Evolutionary conservation across 2,113 vertebrate genomes (phyloP).

Genomic region (Passerina amoena): DNA sequence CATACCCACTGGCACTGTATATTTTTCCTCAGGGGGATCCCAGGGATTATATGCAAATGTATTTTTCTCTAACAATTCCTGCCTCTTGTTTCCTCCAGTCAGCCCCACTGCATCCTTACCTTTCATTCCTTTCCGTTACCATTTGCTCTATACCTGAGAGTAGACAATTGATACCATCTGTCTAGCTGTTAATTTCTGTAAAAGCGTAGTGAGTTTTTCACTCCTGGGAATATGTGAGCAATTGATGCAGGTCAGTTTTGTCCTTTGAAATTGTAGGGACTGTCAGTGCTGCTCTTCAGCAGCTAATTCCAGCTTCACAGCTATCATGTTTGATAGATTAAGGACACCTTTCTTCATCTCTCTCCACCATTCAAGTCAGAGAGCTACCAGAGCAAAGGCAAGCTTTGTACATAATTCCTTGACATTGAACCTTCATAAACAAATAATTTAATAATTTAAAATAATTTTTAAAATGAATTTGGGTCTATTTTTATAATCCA

Average conservation of each 20-base stretch:
- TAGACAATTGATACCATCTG: background rate
- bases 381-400: background rate
- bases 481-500: background rate
- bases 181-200: background rate
- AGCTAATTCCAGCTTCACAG: background rate
- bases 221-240: background rate
- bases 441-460: background rate
- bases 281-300: background rate
- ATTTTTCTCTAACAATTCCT: background rate
- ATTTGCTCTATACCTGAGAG: background rate
- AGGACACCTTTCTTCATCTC: background rate
- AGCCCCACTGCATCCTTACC: background rate
- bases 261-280: background rate
- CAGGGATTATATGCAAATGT: background rate
- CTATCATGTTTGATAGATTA: background rate
- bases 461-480: background rate
- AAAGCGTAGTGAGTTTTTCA: background rate
- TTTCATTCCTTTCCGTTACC: background rate
- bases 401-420: background rate
- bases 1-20: background rate
- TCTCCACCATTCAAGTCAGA: background rate
- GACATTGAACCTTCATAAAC: background rate
- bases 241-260: background rate
- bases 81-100: rapidly evolving
- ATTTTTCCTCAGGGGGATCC: background rate